Percentiles rank a stretch among this genome's conserved stretches.
Evolutionary conservation across 2,797 vertebrate species (phyloP).

Genomic region (Sebastes hubbsi): DNA sequence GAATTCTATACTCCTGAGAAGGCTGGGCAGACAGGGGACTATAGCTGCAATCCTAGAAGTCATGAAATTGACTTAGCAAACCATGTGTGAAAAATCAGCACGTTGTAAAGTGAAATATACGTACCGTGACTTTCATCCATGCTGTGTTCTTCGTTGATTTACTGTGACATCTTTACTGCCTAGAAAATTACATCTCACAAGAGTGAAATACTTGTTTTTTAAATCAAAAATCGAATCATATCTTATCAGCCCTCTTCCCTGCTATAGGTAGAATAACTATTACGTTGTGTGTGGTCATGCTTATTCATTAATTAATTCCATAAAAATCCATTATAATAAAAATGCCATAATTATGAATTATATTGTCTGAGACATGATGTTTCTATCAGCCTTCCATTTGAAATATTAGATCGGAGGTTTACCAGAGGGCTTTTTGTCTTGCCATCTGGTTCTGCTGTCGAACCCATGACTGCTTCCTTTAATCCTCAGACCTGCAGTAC

Average conservation of each 20-base stretch:
- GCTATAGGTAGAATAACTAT: neutral
- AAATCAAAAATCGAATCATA: neutral
- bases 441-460: slow-evolving; percentile 61
- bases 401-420: slow-evolving; percentile 69
- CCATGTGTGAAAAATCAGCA: slow-evolving; percentile 59
- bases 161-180: slow-evolving; percentile 19
- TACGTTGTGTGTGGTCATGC: slow-evolving; percentile 9
- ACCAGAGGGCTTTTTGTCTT: slow-evolving; percentile 59
- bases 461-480: slow-evolving; percentile 31
- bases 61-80: slow-evolving; percentile 54
- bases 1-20: slow-evolving; percentile 76
- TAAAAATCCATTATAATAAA: slow-evolving; percentile 35
- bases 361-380: slow-evolving; percentile 23
- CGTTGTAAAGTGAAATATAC: slow-evolving; percentile 17
- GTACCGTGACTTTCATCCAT: slow-evolving; percentile 15
- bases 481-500: neutral
- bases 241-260: neutral
- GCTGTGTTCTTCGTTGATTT: neutral
- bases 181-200: slow-evolving; percentile 4
- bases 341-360: slow-evolving; percentile 35
- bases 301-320: slow-evolving; percentile 19
- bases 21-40: neutral
- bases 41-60: slow-evolving; percentile 55
- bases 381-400: slow-evolving; percentile 61
- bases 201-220: neutral